Base-by-base conservation (phyloP, 2,113 vertebrate genomes). In the Sakesphorus luctuosus region DNA sequence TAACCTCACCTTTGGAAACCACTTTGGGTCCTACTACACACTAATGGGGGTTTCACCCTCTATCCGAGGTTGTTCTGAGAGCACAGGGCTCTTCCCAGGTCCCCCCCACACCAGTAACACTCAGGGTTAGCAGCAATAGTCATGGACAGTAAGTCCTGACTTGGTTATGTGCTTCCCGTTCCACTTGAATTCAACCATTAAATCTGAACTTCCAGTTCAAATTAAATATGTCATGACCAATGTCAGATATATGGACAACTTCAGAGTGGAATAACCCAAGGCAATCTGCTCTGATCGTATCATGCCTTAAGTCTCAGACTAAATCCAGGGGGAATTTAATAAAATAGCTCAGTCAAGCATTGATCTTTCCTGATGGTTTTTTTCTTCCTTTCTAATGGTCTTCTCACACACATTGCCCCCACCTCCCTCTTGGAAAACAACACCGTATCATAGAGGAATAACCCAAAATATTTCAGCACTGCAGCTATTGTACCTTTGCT, bases 161-260 rank as follows among this genome's bases (percentile, higher is more conserved):
- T 96, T 97, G 90, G 79, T 86, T 93, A 89, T 94, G 84, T 97
- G 95, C 97, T 94, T 88, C 95, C 69, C 9, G 94, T 97, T 97
- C 96, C 97, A 97, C 97, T 97, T 96, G 96, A 96, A 89, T 97
- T 97, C 97, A 96, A 96, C 97, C 96, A 97, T 97, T 97, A 97
- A 97, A 97, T 96, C 93, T 95, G 94, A 97, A 97, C 97, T 97
- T 97, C 97, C 94, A 97, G 94, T 94, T 97, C 96, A 97, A 97
- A 97, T 97, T 97, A 97, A 97, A 97, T 95, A 97, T 97, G 97
- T 97, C 97, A 97, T 94, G 97, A 95, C 95, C 97, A 96, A 96
- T 97, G 97, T 97, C 97, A 97, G 97, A 96, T 97, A 97, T 97
- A 96, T 97, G 97, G 96, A 97, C 97, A 97, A 96, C 96, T 97